These are phyloP conservation scores for Streptopelia turtur DNA, from an alignment of 2,797 vertebrate genomes.

Conservation along the genomic window DNA sequence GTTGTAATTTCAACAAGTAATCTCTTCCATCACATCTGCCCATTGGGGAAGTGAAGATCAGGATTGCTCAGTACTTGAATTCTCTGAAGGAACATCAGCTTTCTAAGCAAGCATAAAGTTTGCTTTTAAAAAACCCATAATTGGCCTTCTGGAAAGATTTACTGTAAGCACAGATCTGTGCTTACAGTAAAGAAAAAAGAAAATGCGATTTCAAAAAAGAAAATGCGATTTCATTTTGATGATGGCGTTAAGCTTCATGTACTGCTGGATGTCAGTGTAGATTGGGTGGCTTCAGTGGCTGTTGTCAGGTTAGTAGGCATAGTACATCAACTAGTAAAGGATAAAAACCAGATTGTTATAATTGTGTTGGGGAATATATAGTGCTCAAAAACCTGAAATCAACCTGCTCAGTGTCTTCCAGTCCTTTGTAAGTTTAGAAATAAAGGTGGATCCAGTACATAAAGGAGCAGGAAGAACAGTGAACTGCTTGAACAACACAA, in stretches of 20 bases:
- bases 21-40: not conserved
- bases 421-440: not conserved
- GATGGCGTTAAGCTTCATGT: not conserved
- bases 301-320: not conserved
- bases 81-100: not conserved
- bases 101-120: not conserved
- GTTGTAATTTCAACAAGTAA: not conserved
- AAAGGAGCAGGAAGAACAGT: not conserved
- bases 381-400: not conserved
- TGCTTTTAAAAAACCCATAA: not conserved
- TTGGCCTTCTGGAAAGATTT: not conserved
- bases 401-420: not conserved
- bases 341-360: not conserved
- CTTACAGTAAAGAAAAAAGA: not conserved
- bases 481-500: not conserved
- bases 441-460: not conserved
- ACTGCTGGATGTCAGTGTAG: not conserved
- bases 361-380: not conserved
- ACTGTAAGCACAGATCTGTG: not conserved
- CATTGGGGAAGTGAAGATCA: not conserved
- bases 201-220: not conserved
- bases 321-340: fast-evolving
- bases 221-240: not conserved
- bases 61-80: not conserved
- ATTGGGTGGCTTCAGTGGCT: not conserved